phyloP scores from a whole-genome alignment of 1,140 invertebrate species.

The Lucilia sericata region DNA sequence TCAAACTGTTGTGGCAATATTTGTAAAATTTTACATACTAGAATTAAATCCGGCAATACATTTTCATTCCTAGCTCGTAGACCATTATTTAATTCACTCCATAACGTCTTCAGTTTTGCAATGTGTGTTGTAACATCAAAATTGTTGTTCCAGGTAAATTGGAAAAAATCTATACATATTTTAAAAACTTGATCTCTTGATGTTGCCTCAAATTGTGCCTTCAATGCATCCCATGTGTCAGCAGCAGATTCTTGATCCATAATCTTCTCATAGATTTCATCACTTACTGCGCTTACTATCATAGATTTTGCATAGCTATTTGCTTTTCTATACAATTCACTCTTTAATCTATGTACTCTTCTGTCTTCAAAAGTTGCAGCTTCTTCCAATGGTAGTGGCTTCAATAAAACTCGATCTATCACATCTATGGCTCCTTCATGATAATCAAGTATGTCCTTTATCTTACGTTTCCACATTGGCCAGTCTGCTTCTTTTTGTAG shows the following conservation, averaged over 20 bases:
- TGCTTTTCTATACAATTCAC: background rate
- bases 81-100: slow-evolving; percentile 30
- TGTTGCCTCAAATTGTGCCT: slow-evolving; percentile 27
- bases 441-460: background rate
- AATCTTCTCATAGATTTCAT: slow-evolving; percentile 10
- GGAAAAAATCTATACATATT: slow-evolving; percentile 25
- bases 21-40: slow-evolving; percentile 40
- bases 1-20: slow-evolving; percentile 36
- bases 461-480: background rate
- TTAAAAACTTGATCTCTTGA: slow-evolving; percentile 36
- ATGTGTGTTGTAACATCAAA: slow-evolving; percentile 28
- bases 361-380: background rate
- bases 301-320: slow-evolving; percentile 2
- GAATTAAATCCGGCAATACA: slow-evolving; percentile 20
- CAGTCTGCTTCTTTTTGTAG: background rate
- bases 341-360: background rate
- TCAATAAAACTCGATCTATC: background rate
- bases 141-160: slow-evolving; percentile 7
- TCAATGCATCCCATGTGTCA: slow-evolving; percentile 33
- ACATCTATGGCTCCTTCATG: background rate
- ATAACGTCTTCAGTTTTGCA: slow-evolving; percentile 6
- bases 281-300: background rate
- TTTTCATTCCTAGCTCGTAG: slow-evolving; percentile 1
- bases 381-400: background rate
- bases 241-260: slow-evolving; percentile 21